Base-by-base conservation (phyloP, 2,888 invertebrate species). In the Nudaria mundana region DNA sequence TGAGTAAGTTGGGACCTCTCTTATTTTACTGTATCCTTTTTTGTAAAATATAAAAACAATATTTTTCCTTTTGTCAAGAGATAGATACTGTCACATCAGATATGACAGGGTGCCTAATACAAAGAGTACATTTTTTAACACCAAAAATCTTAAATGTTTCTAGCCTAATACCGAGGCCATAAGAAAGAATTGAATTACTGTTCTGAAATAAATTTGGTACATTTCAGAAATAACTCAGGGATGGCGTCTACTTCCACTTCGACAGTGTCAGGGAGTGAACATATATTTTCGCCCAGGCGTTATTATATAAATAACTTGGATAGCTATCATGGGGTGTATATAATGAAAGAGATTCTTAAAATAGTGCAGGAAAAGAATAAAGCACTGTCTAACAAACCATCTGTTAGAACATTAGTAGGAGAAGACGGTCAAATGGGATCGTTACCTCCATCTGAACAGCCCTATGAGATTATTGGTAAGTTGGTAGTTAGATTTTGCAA, bases 251-350 rank as follows among this genome's bases (percentile, higher is more conserved):
- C 67, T 32, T 54, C 73, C 77, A 5, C 66, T 61, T 1, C 69
- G 61, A 72, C 74, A 0, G 62, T 65, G 10, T 55, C 63, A 1
- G 64, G 67, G 34, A 22, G 47, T 2, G 63, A 58, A 8, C 63
- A 63, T 39, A 32, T 64, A 31, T 89, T 89, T 53, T 81, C 84
- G 1, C 77, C 72, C 7, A 89, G 90, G 63, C 83, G 91, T 26
- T 84, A 91, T 64, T 92, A 91, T 62, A 72, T 92, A 29, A 92
- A 92, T 67, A 90, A 91, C 48, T 71, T 92, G 29, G 91, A 92
- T 66, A 88, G 89, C n/a, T 92, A 90, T 65, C 89, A 91, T 52
- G 90, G 91, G 6, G 79, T 80, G 56, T 77, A 80, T 55, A 63
- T 91, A 33, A 64, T 90, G 20, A 81, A 87, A 24, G 70, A 78